These are phyloP conservation scores for Heloderma charlesbogerti DNA, from an alignment of 2,113 vertebrate species.

Conservation along the genomic window DNA sequence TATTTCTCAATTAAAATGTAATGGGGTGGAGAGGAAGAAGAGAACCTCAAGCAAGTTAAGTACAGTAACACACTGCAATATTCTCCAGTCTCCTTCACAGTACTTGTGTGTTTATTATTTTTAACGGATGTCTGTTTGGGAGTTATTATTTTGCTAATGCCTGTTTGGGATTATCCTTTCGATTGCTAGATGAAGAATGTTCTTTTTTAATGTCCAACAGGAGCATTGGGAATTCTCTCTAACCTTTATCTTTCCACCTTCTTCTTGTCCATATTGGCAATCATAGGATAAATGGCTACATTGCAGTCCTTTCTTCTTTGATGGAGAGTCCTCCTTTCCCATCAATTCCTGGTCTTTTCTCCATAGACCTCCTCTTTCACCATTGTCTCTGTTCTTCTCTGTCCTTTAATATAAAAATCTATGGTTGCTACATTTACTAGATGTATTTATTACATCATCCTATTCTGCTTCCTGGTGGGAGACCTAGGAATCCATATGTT, in stretches of 20 bases:
- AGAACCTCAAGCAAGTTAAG: background rate
- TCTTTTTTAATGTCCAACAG: constrained; percentile 9
- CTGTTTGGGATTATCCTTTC: constrained; percentile 12
- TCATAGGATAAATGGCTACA: background rate
- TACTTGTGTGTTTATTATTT: background rate
- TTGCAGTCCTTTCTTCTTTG: background rate
- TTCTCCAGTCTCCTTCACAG: background rate
- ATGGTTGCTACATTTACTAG: background rate
- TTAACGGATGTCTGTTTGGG: background rate
- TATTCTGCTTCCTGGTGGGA: background rate
- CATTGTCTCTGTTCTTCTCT: background rate
- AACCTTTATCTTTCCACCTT: background rate
- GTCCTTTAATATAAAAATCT: background rate
- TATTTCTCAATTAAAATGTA: constrained; percentile 19
- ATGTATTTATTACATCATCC: background rate
- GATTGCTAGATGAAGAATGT: background rate
- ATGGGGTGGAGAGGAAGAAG: constrained; percentile 12
- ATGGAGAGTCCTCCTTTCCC: background rate
- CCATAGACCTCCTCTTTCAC: background rate
- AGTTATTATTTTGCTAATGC: background rate
- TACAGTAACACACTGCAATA: background rate
- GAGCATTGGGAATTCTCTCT: constrained; percentile 14
- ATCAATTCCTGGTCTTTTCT: background rate
- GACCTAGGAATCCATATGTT: background rate
- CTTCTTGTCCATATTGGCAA: background rate